Conservation (phyloP, 2,113 vertebrate species). For the Hemibagrus wyckioides region DNA sequence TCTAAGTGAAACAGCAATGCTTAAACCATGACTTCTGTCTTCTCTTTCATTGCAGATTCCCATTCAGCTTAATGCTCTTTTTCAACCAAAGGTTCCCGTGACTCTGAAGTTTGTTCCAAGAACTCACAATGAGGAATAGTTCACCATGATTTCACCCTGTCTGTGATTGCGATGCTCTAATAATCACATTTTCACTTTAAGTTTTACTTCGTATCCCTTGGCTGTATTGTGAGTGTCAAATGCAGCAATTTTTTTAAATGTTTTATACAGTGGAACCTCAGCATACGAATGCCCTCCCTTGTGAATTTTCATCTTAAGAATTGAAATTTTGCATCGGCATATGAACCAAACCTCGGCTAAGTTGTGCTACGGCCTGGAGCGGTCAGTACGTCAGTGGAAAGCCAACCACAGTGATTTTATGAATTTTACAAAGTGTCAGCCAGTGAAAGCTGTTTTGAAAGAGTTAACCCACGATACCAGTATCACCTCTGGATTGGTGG, state of each 20-base stretch:
- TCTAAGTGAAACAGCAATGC: neutral
- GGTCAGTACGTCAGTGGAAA: too few species aligned
- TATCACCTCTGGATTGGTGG: too few species aligned
- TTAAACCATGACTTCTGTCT: neutral
- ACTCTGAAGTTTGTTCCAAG: constrained; percentile 74
- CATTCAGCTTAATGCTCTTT: constrained; percentile 70
- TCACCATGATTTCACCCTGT: neutral
- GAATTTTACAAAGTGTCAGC: too few species aligned
- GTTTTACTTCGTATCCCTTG: neutral
- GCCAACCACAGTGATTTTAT: too few species aligned
- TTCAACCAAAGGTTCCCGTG: constrained; percentile 74
- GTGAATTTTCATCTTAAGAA: too few species aligned
- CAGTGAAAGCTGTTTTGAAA: too few species aligned
- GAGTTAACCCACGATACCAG: too few species aligned
- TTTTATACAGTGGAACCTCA: too few species aligned
- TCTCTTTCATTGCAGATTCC: constrained; percentile 68
- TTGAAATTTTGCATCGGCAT: too few species aligned
- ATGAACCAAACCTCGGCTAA: too few species aligned
- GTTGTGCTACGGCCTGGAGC: too few species aligned
- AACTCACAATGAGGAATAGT: neutral
- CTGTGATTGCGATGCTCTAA: neutral
- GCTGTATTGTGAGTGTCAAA: neutral
- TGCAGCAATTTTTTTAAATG: neutral
- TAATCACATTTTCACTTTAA: neutral
- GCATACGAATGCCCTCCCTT: too few species aligned